Percentiles rank a stretch among this genome's conserved stretches.
phyloP scores from a whole-genome alignment of 2,797 vertebrate species.

The Myotis planiceps region DNA sequence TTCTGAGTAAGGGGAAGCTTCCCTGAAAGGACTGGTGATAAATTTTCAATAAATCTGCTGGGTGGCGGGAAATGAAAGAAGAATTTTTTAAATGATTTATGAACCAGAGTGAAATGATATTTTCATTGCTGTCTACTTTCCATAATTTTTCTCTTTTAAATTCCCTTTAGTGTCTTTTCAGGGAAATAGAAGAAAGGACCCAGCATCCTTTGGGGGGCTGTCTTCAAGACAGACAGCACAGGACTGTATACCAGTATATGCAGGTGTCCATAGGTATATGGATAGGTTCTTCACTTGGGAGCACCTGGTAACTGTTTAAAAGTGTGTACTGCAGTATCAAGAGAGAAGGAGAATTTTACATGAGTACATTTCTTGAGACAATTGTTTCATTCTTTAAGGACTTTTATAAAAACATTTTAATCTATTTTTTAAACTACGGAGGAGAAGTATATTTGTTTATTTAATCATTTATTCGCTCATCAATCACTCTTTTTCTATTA shows the following conservation, averaged over 20 bases:
- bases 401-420: background rate
- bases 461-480: background rate
- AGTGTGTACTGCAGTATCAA: background rate
- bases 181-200: slow-evolving; percentile 58
- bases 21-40: slow-evolving; percentile 71
- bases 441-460: background rate
- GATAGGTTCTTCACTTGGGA: background rate
- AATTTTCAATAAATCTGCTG: slow-evolving; percentile 77
- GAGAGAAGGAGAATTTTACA: background rate
- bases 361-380: background rate
- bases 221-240: background rate
- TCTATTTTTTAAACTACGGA: background rate
- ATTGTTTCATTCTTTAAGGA: background rate
- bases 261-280: background rate
- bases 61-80: slow-evolving; percentile 69
- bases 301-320: background rate
- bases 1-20: slow-evolving; percentile 52
- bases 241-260: no score
- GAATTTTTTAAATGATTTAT: slow-evolving; percentile 79
- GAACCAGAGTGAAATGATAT: slow-evolving; percentile 71
- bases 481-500: background rate
- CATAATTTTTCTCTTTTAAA: slow-evolving; percentile 76
- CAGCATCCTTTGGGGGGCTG: background rate
- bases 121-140: slow-evolving; percentile 76
- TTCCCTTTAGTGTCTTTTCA: slow-evolving; percentile 68